A percentile compares a stretch with the other conserved stretches of the same genome.
phyloP scores from a whole-genome alignment of 1,140 invertebrate species.

The Neodiprion pinetum region DNA sequence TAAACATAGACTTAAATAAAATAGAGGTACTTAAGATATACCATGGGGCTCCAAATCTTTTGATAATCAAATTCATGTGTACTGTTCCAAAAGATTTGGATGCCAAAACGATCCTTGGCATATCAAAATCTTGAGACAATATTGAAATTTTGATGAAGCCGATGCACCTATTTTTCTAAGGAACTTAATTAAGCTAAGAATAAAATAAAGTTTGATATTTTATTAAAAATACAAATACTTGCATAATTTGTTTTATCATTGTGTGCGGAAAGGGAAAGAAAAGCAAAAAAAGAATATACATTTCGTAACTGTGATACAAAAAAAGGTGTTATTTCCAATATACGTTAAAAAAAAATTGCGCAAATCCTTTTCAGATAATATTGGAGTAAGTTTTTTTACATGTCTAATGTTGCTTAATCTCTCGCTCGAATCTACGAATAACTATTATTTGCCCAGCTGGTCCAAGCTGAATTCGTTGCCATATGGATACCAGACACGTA shows the following conservation, averaged over 20 bases:
- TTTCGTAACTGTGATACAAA: conserved; percentile 41
- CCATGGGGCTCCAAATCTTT: conserved; percentile 7
- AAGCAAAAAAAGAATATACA: conserved; percentile 26
- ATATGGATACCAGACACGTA: no score
- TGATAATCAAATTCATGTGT: not conserved
- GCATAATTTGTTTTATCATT: conserved; percentile 31
- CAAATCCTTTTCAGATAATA: no score
- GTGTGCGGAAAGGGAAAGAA: conserved; percentile 20
- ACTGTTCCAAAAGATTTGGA: conserved; percentile 9
- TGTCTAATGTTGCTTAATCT: no score
- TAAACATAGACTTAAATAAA: not conserved
- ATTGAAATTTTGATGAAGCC: conserved; percentile 17
- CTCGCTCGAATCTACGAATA: no score
- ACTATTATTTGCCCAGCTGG: no score
- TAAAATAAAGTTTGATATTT: conserved; percentile 24
- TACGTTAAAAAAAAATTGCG: no score
- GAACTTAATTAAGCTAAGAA: conserved; percentile 24
- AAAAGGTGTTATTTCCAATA: conserved; percentile 9
- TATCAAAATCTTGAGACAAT: not conserved
- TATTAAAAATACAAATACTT: conserved; percentile 22
- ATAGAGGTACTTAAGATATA: not conserved
- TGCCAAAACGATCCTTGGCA: conserved; percentile 12
- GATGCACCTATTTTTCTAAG: conserved; percentile 3
- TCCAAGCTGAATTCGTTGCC: no score
- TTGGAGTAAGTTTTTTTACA: no score